These are phyloP conservation scores for Lithobius niger DNA, from an alignment of 1,140 invertebrate genomes.

Conservation along the genomic window DNA sequence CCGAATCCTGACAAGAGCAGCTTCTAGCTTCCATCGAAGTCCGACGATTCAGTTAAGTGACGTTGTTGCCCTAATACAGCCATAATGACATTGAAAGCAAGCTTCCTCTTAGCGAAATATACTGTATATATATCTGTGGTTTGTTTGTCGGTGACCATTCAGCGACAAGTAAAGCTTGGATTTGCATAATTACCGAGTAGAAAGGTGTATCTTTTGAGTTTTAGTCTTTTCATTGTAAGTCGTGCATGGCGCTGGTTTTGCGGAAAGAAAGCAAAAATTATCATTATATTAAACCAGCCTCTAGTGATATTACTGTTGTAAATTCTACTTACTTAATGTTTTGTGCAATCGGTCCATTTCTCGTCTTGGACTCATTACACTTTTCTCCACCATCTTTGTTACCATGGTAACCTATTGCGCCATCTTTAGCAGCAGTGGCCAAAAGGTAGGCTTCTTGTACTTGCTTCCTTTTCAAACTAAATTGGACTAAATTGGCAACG, in stretches of 20 bases:
- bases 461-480: conserved; percentile 24
- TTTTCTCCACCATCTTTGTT: neutral
- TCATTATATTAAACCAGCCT: neutral
- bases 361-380: neutral
- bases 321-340: neutral
- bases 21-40: no score
- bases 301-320: neutral
- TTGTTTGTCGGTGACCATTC: no score
- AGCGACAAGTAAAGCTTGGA: no score
- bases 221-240: no score
- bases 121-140: no score
- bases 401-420: neutral
- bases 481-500: conserved; percentile 25
- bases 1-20: no score
- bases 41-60: no score
- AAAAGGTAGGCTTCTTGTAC: conserved; percentile 25
- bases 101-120: no score
- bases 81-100: no score
- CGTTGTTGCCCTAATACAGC: no score
- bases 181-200: no score
- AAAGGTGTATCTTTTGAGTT: no score
- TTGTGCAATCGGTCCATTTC: neutral
- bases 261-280: neutral
- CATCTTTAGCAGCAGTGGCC: conserved; percentile 26
- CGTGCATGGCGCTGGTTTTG: neutral